Base-by-base conservation (phyloP, 2,888 invertebrate genomes). In the Acanthosepion lycidas region DNA sequence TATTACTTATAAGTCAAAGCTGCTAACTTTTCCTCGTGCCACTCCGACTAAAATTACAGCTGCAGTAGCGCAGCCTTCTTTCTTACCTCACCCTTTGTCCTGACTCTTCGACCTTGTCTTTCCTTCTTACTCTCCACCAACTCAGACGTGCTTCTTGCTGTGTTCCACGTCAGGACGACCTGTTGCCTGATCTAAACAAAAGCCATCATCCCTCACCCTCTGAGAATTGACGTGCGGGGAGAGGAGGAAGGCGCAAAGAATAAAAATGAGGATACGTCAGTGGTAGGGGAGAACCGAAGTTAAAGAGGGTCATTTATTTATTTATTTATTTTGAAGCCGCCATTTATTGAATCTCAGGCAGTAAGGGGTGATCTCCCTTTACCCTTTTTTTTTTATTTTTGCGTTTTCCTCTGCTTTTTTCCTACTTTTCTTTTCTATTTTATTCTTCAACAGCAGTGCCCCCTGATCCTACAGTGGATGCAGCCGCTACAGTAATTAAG, bases 91-190 rank as follows among this genome's bases (percentile, higher is more conserved):
- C 78, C n/a, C 78, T 78, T 78, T n/a, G n/a, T n/a, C n/a, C 78
- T 78, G 15, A n/a, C 78, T 78, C 78, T 78, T n/a, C 18, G 59
- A 59, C 28, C n/a, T n/a, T 78, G 18, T 26, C 64, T 1, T 23
- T 26, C 64, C 64, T 26, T 6, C n/a, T 78, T 28, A 28, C 78
- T n/a, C 78, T 78, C n/a, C 78, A 78, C n/a, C 18, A 33, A 78
- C n/a, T 12, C 78, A 78, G 78, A 78, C 78, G 78, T n/a, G 78
- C 78, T 33, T 78, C 78, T 78, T 78, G 78, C 78, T 78, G 78
- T n/a, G 78, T 78, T 78, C 78, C 78, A 78, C 78, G 78, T 78
- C 78, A 78, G 78, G 78, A 78, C 78, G 78, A 78, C 78, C 78
- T 78, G 78, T 78, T 78, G 78, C 78, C 78, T 78, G 78, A 78